Percentiles rank a stretch among this genome's conserved stretches.
Evolutionary conservation across 2,113 vertebrate species (phyloP).

Genomic region (Catharus bicknelli): DNA sequence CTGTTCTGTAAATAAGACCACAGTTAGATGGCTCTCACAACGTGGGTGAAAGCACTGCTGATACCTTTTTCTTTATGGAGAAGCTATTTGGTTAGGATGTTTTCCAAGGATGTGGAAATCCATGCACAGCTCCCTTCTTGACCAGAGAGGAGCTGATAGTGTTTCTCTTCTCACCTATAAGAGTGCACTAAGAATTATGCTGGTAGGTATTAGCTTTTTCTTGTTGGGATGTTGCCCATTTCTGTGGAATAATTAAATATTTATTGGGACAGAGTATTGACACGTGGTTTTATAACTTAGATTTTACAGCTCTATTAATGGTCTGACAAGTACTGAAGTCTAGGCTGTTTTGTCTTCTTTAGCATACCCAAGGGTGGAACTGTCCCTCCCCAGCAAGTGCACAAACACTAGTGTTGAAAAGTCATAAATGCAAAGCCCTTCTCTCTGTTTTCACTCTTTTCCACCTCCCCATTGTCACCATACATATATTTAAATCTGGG

Average conservation of each 20-base stretch:
- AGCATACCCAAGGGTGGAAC: not conserved
- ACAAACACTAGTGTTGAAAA: not conserved
- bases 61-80: not conserved
- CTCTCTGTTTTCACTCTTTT: not conserved
- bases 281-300: not conserved
- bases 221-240: not conserved
- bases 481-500: not conserved
- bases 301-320: not conserved
- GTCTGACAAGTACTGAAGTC: not conserved
- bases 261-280: not conserved
- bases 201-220: not conserved
- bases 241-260: not conserved
- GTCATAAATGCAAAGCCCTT: not conserved
- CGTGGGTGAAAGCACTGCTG: rapidly evolving
- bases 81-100: not conserved
- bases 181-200: not conserved
- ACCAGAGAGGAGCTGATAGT: not conserved
- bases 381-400: not conserved
- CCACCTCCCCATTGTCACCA: not conserved
- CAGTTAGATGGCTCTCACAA: not conserved
- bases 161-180: not conserved
- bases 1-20: not conserved
- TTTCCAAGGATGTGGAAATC: not conserved
- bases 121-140: not conserved
- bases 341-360: not conserved